These are phyloP conservation scores for Stylophora pistillata DNA, from an alignment of 64 coral and sea anemone species.

Conservation along the genomic window DNA sequence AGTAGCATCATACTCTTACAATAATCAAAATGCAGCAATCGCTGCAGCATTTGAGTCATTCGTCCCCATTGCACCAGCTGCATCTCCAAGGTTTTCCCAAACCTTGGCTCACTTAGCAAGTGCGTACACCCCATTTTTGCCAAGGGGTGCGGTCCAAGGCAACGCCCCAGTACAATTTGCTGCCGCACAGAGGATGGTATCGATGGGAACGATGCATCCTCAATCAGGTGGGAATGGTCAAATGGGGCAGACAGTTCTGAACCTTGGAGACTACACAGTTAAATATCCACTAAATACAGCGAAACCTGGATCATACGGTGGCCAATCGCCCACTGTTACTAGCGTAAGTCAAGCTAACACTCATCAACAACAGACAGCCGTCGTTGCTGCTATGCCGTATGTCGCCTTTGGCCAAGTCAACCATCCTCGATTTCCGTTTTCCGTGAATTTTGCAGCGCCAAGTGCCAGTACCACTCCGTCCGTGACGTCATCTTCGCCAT, in stretches of 20 bases:
- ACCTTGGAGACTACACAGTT: conserved; percentile 50
- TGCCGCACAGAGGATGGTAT: conserved; percentile 74
- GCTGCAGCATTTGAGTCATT: conserved; percentile 83
- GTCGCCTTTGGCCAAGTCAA: conserved; percentile 51
- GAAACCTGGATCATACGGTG: conserved; percentile 52
- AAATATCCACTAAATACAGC: conserved; percentile 75
- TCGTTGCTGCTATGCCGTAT: conserved; percentile 62
- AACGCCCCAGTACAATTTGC: conserved; percentile 75
- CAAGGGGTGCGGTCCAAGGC: conserved; percentile 36
- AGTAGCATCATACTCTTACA: conserved; percentile 31
- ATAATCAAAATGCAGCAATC: conserved; percentile 60
- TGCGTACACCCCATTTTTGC: conserved; percentile 82
- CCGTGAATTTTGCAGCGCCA: conserved; percentile 30
- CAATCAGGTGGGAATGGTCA: conserved; percentile 64
- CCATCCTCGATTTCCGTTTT: conserved; percentile 10
- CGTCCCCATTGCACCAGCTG: conserved; percentile 90
- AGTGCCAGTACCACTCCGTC: conserved; percentile 14
- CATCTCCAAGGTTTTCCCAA: conserved; percentile 85
- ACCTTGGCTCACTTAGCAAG: conserved; percentile 90
- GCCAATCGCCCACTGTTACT: conserved; percentile 23
- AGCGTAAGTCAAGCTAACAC: not conserved
- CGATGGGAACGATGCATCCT: conserved; percentile 60
- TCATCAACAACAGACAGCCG: conserved; percentile 30
- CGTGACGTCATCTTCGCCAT: conserved; percentile 3
- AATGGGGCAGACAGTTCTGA: conserved; percentile 21